Evolutionary conservation across 35 echinoderm and acorn worm species (phyloP).

Genomic region (Eucidaris tribuloides): DNA sequence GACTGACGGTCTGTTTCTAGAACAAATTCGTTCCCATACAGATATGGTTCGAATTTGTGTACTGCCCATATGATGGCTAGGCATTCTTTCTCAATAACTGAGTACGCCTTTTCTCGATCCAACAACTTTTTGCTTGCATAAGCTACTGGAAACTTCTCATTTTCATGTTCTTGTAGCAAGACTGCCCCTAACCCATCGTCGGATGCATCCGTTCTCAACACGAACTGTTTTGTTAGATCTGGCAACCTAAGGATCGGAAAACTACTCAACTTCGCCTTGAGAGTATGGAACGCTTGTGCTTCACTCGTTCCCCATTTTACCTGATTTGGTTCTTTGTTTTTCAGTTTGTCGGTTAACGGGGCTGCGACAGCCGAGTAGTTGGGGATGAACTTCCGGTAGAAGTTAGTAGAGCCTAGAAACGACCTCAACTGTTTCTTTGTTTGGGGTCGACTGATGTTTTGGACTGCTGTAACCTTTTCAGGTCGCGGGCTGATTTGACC

Average conservation of each 20-base stretch:
- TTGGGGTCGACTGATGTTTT: neutral
- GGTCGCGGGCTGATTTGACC: conserved; percentile 17
- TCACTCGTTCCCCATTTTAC: neutral
- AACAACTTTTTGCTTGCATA: conserved; percentile 58
- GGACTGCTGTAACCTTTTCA: conserved; percentile 29
- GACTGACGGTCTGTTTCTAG: conserved; percentile 55
- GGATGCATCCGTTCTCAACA: conserved; percentile 36
- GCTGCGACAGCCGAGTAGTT: conserved; percentile 9
- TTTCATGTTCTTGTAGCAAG: neutral
- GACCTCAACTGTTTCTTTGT: conserved; percentile 10
- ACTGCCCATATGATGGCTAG: conserved; percentile 46
- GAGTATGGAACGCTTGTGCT: neutral
- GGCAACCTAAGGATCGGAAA: neutral
- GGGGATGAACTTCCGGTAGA: conserved; percentile 23
- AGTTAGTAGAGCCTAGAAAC: conserved; percentile 13
- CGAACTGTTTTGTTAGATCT: neutral
- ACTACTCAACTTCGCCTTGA: neutral
- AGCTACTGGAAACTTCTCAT: conserved; percentile 8
- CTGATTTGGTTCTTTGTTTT: conserved; percentile 8
- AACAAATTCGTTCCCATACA: conserved; percentile 44
- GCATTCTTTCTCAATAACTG: conserved; percentile 38
- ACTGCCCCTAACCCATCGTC: conserved; percentile 4
- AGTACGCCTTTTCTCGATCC: conserved; percentile 25
- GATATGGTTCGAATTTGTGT: conserved; percentile 30
- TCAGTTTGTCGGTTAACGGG: neutral